Conservation (phyloP, 37 sponge, comb jelly and placozoan species). For the Ianthella basta region DNA sequence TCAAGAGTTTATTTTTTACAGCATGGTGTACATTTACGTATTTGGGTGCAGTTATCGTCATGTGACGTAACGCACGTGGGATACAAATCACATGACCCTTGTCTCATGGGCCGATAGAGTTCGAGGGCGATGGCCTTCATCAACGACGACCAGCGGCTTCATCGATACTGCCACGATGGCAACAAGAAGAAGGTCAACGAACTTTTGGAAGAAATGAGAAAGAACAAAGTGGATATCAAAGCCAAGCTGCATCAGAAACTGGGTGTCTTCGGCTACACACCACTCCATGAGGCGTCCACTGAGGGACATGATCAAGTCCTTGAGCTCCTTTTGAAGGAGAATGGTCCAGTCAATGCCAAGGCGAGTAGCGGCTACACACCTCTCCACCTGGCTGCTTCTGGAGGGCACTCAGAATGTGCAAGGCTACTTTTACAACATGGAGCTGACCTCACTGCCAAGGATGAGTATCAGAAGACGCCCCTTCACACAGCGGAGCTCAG, state of each 20-base stretch:
- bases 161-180: slow-evolving; percentile 65
- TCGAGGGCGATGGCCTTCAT: slow-evolving; percentile 32
- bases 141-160: slow-evolving; percentile 60
- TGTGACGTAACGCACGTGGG: too few relatives aligned
- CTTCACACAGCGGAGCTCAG: slow-evolving; percentile 56
- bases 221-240: too few relatives aligned
- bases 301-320: slow-evolving; percentile 43
- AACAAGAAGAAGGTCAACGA: slow-evolving; percentile 45
- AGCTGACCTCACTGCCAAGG: slow-evolving; percentile 59
- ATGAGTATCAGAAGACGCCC: slow-evolving; percentile 68
- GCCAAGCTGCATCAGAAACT: slow-evolving; percentile 29
- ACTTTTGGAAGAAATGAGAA: too few relatives aligned
- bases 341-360: slow-evolving; percentile 2
- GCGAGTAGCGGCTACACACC: slow-evolving; percentile 63
- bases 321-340: slow-evolving; percentile 32
- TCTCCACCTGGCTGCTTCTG: slow-evolving; percentile 71
- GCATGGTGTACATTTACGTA: too few relatives aligned
- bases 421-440: slow-evolving; percentile 40
- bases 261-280: slow-evolving; percentile 84
- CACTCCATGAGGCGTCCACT: slow-evolving; percentile 75
- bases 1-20: too few relatives aligned
- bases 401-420: slow-evolving; percentile 68
- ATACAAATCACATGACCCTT: too few relatives aligned
- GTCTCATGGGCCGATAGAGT: too few relatives aligned
- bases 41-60: too few relatives aligned